Percentiles rank a stretch among this genome's conserved stretches.
These are phyloP conservation scores for Akabosia matsudoensis DNA, from an alignment of 1,140 invertebrate genomes.

Conservation along the genomic window DNA sequence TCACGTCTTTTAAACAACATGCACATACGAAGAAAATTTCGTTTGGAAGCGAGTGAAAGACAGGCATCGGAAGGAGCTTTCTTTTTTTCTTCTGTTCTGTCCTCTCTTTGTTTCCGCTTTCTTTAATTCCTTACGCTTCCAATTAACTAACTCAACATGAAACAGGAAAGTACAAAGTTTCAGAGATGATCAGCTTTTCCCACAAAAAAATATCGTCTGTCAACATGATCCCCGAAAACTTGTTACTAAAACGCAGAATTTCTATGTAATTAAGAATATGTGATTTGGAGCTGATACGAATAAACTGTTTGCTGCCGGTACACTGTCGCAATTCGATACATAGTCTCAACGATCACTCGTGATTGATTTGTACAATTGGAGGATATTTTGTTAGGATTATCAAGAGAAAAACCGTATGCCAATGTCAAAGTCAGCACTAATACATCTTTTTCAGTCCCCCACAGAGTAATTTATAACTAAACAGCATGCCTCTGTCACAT, in stretches of 20 bases:
- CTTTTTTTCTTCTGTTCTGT: not conserved
- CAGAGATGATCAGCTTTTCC: not conserved
- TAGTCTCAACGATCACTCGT: not conserved
- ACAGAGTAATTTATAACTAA: not conserved
- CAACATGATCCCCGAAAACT: not conserved
- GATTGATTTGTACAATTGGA: not conserved
- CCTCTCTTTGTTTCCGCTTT: not conserved
- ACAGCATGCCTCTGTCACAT: not conserved
- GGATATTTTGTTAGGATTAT: not conserved
- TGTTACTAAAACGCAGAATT: not conserved
- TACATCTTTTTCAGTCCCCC: not conserved
- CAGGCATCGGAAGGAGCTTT: slow-evolving; percentile 1
- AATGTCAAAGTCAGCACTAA: not conserved
- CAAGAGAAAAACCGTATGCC: not conserved
- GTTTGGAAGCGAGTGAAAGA: not conserved
- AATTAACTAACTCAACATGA: not conserved
- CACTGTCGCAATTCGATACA: not conserved
- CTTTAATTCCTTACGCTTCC: slow-evolving; percentile 7
- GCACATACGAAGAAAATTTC: slow-evolving; percentile 1
- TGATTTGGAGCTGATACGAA: too few species aligned
- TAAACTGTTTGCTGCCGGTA: not conserved
- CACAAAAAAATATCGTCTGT: too few species aligned
- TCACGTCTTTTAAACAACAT: not conserved
- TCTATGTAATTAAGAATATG: too few species aligned
- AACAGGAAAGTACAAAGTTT: not conserved